Conservation (phyloP, 2,113 vertebrate species). For the Phodopus roborovskii region DNA sequence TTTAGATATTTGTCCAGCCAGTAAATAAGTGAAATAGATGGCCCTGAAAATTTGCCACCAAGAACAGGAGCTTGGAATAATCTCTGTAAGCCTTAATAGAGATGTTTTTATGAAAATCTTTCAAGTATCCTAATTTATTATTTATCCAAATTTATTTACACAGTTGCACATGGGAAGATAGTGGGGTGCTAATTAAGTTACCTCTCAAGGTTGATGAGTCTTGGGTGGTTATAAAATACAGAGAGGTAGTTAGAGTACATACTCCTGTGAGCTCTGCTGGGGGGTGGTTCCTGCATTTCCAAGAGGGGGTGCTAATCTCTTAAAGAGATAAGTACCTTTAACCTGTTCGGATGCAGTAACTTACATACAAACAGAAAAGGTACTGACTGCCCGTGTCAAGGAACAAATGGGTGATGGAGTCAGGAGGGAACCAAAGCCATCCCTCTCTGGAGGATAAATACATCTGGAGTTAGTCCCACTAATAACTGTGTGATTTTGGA, state of each 20-base stretch:
- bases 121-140: background rate
- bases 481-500: background rate
- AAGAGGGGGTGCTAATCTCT: background rate
- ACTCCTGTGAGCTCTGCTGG: background rate
- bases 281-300: constrained; percentile 11
- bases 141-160: constrained; percentile 10
- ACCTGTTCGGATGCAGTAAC: background rate
- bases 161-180: background rate
- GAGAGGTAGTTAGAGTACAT: background rate
- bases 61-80: background rate
- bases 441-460: background rate
- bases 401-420: background rate
- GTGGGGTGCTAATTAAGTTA: background rate
- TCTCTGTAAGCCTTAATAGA: background rate
- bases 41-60: background rate
- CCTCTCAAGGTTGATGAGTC: background rate
- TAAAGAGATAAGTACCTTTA: background rate
- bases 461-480: background rate
- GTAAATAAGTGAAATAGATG: background rate
- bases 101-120: constrained; percentile 44
- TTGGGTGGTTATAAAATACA: background rate
- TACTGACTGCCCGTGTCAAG: background rate
- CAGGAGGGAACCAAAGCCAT: background rate
- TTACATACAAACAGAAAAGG: background rate
- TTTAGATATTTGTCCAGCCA: background rate